phyloP scores from a whole-genome alignment of 2,888 invertebrate genomes.

The Melanargia galathea region DNA sequence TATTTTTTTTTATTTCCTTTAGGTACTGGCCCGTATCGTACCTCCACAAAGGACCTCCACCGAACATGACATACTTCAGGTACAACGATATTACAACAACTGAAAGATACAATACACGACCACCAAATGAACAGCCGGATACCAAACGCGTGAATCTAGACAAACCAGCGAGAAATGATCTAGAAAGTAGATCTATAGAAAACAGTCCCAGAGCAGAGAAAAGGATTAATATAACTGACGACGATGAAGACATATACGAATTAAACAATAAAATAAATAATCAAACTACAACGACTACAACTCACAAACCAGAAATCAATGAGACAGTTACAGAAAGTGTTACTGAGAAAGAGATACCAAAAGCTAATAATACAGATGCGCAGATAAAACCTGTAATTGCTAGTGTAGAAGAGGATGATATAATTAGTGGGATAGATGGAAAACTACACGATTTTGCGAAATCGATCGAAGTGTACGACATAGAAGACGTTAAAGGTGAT shows the following conservation, averaged over 20 bases:
- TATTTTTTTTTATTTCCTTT: constrained; percentile 10
- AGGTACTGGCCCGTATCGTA: constrained; percentile 91
- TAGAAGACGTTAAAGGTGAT: constrained; percentile 69
- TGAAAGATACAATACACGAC: constrained; percentile 28
- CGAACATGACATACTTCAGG: constrained; percentile 84
- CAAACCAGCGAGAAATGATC: constrained; percentile 32
- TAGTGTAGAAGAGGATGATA: constrained; percentile 53
- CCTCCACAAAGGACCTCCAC: constrained; percentile 90
- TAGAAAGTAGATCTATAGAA: constrained; percentile 43
- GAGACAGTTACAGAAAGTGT: constrained; percentile 37
- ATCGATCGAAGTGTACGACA: constrained; percentile 72
- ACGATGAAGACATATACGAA: constrained; percentile 48
- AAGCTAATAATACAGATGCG: constrained; percentile 51
- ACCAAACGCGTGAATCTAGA: constrained; percentile 25
- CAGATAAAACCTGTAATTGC: constrained; percentile 50
- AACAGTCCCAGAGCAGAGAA: constrained; percentile 55
- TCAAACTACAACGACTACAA: constrained; percentile 46
- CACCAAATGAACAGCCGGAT: constrained; percentile 25
- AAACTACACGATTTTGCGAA: constrained; percentile 70
- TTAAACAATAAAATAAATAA: constrained; percentile 43
- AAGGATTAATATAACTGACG: constrained; percentile 56
- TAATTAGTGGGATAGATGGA: constrained; percentile 69
- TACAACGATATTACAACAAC: constrained; percentile 63
- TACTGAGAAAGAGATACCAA: constrained; percentile 40
- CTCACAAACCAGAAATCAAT: constrained; percentile 35